Evolutionary conservation across 2,113 vertebrate species (phyloP).

Genomic region (Rynchops niger): DNA sequence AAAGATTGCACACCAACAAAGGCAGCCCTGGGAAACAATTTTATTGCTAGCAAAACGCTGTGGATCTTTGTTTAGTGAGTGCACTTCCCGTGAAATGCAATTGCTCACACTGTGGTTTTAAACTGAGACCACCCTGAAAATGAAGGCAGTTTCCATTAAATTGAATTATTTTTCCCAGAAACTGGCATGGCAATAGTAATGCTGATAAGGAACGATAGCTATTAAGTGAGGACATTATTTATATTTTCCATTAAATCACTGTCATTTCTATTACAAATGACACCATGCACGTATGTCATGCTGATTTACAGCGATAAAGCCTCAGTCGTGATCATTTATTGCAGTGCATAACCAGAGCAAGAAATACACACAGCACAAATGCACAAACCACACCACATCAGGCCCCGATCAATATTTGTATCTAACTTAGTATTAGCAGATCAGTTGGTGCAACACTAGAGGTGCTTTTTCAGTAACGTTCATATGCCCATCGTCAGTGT

Average conservation of each 20-base stretch:
- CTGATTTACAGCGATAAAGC: neutral
- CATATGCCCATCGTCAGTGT: neutral
- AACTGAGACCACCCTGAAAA: conserved; percentile 6
- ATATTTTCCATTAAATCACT: conserved; percentile 8
- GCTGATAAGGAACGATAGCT: neutral
- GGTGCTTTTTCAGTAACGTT: neutral
- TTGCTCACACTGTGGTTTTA: conserved; percentile 25
- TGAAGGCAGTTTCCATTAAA: conserved; percentile 12
- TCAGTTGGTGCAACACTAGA: neutral
- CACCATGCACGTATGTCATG: neutral
- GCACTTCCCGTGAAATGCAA: neutral
- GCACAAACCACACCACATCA: neutral
- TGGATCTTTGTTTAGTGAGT: neutral
- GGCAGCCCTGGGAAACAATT: neutral
- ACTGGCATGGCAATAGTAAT: neutral
- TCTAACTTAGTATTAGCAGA: neutral
- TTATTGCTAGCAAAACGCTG: neutral
- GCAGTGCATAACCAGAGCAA: neutral
- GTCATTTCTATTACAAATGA: conserved; percentile 1
- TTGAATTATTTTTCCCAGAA: neutral
- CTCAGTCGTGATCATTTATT: neutral
- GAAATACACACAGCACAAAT: neutral
- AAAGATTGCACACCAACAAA: neutral
- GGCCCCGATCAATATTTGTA: neutral
- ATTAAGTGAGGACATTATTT: neutral